Percentiles rank a stretch among this genome's conserved stretches.
phyloP scores from a whole-genome alignment of 35 echinoderm and acorn worm genomes.

The Diadema setosum region DNA sequence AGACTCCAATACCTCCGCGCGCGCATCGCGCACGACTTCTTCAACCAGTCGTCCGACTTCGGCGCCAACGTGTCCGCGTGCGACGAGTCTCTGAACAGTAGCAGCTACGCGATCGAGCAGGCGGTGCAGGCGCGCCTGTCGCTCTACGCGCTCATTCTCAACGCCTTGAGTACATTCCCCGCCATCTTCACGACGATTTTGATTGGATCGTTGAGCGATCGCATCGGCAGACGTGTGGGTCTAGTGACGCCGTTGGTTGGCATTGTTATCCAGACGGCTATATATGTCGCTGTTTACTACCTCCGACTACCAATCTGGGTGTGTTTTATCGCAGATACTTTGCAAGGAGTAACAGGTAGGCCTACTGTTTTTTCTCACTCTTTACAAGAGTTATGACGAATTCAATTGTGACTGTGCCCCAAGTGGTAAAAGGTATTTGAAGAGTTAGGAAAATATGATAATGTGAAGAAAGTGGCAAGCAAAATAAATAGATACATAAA shows the following conservation, averaged over 20 bases:
- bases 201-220: background rate
- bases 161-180: background rate
- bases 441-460: too few species aligned
- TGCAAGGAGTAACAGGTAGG: background rate
- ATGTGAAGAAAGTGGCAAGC: too few species aligned
- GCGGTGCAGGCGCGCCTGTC: background rate
- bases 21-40: background rate
- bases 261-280: background rate
- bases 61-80: background rate
- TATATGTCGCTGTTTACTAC: background rate
- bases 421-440: too few species aligned
- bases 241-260: background rate
- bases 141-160: background rate
- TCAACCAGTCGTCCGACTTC: background rate
- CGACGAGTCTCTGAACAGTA: background rate
- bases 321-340: background rate
- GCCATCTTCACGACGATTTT: slow-evolving; percentile 10
- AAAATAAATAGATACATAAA: too few species aligned
- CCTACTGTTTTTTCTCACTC: background rate
- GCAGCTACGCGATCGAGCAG: background rate
- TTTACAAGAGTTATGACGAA: too few species aligned
- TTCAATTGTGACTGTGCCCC: too few species aligned
- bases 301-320: background rate
- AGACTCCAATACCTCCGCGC: background rate
- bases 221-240: background rate